phyloP scores from a whole-genome alignment of 2,113 vertebrate species.

The Campylorhamphus procurvoides region DNA sequence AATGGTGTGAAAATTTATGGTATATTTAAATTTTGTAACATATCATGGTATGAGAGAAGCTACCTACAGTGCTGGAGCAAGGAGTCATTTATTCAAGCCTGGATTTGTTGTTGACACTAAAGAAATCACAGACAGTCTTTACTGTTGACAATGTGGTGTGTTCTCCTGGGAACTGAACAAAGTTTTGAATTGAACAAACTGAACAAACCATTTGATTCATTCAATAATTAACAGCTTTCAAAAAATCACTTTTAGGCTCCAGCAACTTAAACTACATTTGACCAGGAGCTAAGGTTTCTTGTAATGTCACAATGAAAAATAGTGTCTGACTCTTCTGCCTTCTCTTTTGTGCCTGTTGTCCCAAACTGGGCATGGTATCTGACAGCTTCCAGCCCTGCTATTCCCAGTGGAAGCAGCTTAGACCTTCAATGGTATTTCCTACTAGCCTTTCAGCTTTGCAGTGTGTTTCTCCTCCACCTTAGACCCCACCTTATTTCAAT shows the following conservation, averaged over 20 bases:
- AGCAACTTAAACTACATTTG: not conserved
- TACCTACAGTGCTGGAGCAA: not conserved
- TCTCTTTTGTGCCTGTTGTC: not conserved
- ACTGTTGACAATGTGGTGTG: not conserved
- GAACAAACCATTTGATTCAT: not conserved
- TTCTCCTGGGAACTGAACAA: constrained; percentile 3
- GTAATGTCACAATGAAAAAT: not conserved
- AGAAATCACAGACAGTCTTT: not conserved
- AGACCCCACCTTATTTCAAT: not conserved
- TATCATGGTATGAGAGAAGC: not conserved
- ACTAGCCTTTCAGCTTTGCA: not conserved
- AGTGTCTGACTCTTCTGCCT: not conserved
- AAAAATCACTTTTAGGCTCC: not conserved
- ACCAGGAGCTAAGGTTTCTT: not conserved
- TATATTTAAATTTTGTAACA: not conserved
- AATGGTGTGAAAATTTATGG: not conserved
- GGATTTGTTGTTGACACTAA: not conserved
- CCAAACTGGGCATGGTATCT: not conserved
- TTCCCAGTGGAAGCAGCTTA: not conserved
- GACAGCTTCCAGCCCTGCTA: not conserved
- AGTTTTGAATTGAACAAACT: not conserved
- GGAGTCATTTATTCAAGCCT: not conserved
- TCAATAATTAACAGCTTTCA: constrained; percentile 6
- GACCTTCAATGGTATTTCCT: not conserved
- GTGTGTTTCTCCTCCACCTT: not conserved